Evolutionary conservation across 2,797 vertebrate species (phyloP), one percentile per base, ranked within the genome.

Genomic region (Oreochromis mossambicus): DNA sequence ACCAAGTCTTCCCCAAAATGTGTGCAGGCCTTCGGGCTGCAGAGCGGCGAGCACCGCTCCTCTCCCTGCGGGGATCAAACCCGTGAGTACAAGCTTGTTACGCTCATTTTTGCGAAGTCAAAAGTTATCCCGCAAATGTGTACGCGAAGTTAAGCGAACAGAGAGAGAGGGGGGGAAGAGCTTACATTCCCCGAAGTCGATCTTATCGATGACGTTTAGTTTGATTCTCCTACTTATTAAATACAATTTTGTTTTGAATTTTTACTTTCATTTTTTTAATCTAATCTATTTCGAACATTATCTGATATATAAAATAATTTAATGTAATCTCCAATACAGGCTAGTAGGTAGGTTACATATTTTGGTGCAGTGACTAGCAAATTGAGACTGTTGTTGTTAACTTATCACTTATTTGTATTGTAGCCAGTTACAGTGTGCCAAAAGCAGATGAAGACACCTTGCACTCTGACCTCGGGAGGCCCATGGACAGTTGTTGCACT

Each of bases 1-100:
- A 94, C 93, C 96, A 97, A 99, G 95, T 97, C 96, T 1, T 92
- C 98, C 82, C 95, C 96, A 9, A 99, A 99, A 91, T 98, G 98
- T 5, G 95, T 92, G 80, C 97, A 97, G 96, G 96, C 97, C 96
- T 99, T 98, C 94, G 96, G 97, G 58, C 96, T 97, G 68, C 97
- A 97, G 83, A 95, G 95, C 93, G 90, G 92, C 41, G 97, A 98
- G 34, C 97, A 97, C 88, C 95, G 98, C 92, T 95, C 97, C n/a
- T 97, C 98, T 34, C 97, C 98, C 51, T 97, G 93, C 89, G 90
- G 79, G 13, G 98, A 98, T 78, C 95, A 92, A 29, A 93, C 89
- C 89, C 97, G 98, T 99, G 95, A 97, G 97, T 90, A 70, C 21
- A 58, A 24, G 19, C 32, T 68, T 24, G 63, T 68, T 24, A 68